phyloP scores from a whole-genome alignment of 23 tunicate species.

The Aplidium turbinatum region DNA sequence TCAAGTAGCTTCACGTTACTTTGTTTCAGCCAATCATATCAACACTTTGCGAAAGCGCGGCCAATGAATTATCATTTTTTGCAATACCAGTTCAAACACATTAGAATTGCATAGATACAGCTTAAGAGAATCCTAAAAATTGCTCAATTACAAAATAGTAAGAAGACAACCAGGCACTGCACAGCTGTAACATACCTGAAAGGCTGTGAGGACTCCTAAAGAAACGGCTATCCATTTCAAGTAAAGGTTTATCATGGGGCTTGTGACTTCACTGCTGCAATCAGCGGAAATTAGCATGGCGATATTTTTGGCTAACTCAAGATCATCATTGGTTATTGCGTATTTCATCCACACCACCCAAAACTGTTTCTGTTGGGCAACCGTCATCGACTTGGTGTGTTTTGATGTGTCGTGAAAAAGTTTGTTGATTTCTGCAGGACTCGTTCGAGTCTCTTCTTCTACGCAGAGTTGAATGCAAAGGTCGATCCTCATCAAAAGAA shows the following conservation, averaged over 20 bases:
- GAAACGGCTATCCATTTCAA: slow-evolving; percentile 43
- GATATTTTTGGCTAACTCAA: slow-evolving; percentile 29
- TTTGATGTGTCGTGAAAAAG: background rate
- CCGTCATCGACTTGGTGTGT: background rate
- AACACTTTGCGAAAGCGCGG: too few relatives aligned
- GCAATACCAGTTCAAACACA: too few relatives aligned
- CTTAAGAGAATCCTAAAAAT: too few relatives aligned
- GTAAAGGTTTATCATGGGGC: slow-evolving; percentile 12
- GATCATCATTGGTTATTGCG: slow-evolving; percentile 22
- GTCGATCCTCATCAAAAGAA: slow-evolving; percentile 23
- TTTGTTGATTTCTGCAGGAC: background rate
- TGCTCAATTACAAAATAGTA: too few relatives aligned
- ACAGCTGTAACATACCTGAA: slow-evolving; percentile 34
- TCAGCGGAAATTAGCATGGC: background rate
- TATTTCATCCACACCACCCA: slow-evolving; percentile 60
- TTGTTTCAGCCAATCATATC: too few relatives aligned
- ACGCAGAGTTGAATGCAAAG: background rate
- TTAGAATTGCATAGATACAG: too few relatives aligned
- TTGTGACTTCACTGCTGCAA: slow-evolving; percentile 18
- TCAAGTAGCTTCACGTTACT: too few relatives aligned
- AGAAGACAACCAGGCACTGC: too few relatives aligned
- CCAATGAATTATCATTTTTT: too few relatives aligned
- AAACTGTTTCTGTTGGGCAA: slow-evolving; percentile 8
- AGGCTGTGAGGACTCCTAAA: slow-evolving; percentile 6
- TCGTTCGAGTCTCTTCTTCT: background rate